Conservation (phyloP, 2,888 invertebrate genomes). For the Stenchaetothrips biformis region DNA sequence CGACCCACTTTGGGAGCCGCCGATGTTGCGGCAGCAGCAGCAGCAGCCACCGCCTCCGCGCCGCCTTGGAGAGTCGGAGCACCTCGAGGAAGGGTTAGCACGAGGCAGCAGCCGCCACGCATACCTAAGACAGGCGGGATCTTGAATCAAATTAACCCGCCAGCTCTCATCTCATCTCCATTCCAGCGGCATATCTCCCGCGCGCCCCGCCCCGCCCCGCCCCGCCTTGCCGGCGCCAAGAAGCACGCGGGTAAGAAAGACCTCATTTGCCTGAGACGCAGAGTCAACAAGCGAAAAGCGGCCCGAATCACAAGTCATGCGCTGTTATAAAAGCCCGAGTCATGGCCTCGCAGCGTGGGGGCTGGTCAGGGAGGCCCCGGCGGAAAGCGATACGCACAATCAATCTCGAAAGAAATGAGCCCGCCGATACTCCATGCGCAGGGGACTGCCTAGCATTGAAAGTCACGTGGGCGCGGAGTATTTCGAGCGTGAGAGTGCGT, state of each 20-base stretch:
- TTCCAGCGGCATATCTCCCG: conserved; percentile 1
- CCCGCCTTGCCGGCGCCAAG: background rate
- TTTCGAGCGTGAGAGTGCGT: too few relatives aligned
- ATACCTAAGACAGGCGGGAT: conserved; percentile 18
- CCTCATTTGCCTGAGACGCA: background rate
- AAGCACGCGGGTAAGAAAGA: background rate
- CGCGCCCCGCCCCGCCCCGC: background rate
- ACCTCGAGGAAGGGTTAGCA: background rate
- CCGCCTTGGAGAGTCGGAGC: background rate
- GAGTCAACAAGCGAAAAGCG: background rate
- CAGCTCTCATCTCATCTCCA: conserved; percentile 14
- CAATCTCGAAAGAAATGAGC: too few relatives aligned
- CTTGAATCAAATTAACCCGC: conserved; percentile 23
- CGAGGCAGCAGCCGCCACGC: background rate
- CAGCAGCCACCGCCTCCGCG: background rate
- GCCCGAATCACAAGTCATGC: too few relatives aligned
- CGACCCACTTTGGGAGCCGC: too few relatives aligned
- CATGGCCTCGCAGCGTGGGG: too few relatives aligned
- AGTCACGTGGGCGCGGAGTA: too few relatives aligned
- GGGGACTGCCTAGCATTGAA: too few relatives aligned
- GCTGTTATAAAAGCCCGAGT: too few relatives aligned
- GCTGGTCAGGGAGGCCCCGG: too few relatives aligned
- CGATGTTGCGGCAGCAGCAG: too few relatives aligned
- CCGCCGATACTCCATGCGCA: too few relatives aligned
- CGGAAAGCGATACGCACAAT: too few relatives aligned